Base-by-base conservation (phyloP, 2,113 vertebrate genomes). In the Centropus bengalensis region DNA sequence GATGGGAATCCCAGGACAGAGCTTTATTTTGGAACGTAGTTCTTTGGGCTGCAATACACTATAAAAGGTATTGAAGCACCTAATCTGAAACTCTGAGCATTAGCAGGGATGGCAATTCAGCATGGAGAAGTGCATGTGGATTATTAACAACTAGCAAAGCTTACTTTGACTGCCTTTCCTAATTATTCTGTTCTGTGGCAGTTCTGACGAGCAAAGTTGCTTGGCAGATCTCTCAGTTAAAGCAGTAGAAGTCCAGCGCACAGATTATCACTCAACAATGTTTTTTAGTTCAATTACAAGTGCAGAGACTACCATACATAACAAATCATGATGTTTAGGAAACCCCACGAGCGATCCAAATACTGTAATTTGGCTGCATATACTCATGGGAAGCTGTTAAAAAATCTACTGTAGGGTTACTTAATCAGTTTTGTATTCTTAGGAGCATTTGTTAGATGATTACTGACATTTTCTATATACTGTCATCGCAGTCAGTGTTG, bases 391-490 rank as follows among this genome's bases (percentile, higher is more conserved):
- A 87, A 96, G 86, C 96, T 75, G 60, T 68, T 96, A 62, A 76
- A 76, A 94, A 94, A 76, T 74, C 74, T 69, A 58, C 64, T 81
- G 73, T 84, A 54, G 64, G 40, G 69, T 75, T 93, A 92, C 94
- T 96, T 88, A 97, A 96, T 54, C 21, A 86, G 47, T 95, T 96
- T 93, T 90, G 42, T 95, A 74, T 73, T 89, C 60, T 96, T 91
- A 90, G 81, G 62, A 89, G 66, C 82, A 92, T 95, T 97, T 94
- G 71, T 92, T 95, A 97, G 84, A 94, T 96, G 96, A 88, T 82
- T 92, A 75, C 64, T 94, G 92, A 95, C 84, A 89, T 91, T 96
- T 97, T 96, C 82, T 89, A 6, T 84, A 63, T 85, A 73, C 92
- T 96, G 75, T 70, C 84, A 94, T 85, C 82, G 79, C 58, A 89